Percentiles rank a stretch among this genome's conserved stretches.
Conservation (phyloP, 2,888 invertebrate genomes). For the Drosophila atripex region DNA sequence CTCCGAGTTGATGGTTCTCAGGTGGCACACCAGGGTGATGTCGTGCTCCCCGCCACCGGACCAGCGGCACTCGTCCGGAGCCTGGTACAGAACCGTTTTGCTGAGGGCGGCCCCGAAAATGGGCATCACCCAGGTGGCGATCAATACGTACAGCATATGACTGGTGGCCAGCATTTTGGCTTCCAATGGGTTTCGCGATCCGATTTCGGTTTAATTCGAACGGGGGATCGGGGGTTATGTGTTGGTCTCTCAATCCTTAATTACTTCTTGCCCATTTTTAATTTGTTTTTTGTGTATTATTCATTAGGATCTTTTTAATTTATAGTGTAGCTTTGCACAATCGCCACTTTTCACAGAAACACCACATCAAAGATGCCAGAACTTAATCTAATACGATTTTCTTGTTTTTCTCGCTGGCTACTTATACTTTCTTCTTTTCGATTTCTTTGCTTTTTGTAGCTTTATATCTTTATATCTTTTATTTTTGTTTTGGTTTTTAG, state of each 20-base stretch:
- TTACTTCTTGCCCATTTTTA: constrained; percentile 67
- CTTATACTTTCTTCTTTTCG: constrained; percentile 44
- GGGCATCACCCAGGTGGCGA: constrained; percentile 81
- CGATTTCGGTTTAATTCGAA: constrained; percentile 8
- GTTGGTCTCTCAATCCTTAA: constrained; percentile 42
- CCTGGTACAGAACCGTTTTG: constrained; percentile 87
- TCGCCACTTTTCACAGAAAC: constrained; percentile 46
- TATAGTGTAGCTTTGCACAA: constrained; percentile 61
- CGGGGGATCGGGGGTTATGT: constrained; percentile 23
- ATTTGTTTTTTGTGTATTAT: constrained; percentile 32
- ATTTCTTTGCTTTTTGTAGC: constrained; percentile 43
- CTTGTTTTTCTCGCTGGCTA: constrained; percentile 48
- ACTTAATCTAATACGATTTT: constrained; percentile 55
- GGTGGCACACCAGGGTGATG: constrained; percentile 90
- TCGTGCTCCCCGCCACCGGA: constrained; percentile 84
- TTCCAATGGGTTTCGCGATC: constrained; percentile 26
- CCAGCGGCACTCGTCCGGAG: constrained; percentile 91
- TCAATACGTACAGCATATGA: constrained; percentile 81
- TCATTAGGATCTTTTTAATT: constrained; percentile 50
- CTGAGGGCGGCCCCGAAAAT: constrained; percentile 83
- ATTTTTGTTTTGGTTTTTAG: constrained; percentile 19
- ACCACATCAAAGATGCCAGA: constrained; percentile 34
- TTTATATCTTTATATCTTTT: constrained; percentile 36
- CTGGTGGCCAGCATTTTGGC: constrained; percentile 65
- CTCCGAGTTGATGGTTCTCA: constrained; percentile 93